Conservation (phyloP, 2,113 vertebrate genomes). For the Sula dactylatra region DNA sequence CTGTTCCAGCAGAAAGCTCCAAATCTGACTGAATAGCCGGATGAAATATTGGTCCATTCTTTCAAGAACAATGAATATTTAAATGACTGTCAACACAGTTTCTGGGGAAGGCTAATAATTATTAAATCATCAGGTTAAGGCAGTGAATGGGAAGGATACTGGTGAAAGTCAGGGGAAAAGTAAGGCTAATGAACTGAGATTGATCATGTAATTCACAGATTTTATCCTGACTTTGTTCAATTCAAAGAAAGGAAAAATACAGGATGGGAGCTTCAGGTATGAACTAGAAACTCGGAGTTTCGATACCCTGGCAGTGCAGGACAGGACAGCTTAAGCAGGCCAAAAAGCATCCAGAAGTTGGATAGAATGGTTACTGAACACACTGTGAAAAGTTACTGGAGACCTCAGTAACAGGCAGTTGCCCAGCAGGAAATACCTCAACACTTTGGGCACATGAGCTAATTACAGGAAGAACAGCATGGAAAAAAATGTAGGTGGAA, state of each 20-base stretch:
- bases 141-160: not conserved
- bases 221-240: not conserved
- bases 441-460: rapidly evolving
- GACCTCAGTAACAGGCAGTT: not conserved
- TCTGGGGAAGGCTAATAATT: not conserved
- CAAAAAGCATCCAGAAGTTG: not conserved
- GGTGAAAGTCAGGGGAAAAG: not conserved
- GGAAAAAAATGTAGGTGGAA: not conserved
- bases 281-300: not conserved
- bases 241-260: not conserved
- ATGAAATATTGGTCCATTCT: not conserved
- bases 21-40: not conserved
- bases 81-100: not conserved
- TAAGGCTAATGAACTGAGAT: not conserved
- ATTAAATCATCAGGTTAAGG: not conserved
- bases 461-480: not conserved
- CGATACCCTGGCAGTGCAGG: rapidly evolving
- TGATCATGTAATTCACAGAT: not conserved
- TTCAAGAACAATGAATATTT: not conserved
- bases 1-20: not conserved
- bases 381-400: not conserved
- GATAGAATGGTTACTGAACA: rapidly evolving
- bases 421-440: not conserved
- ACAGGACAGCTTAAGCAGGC: not conserved
- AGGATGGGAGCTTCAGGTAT: not conserved